These are phyloP conservation scores for Charina bottae DNA, from an alignment of 2,113 vertebrate genomes.

Conservation along the genomic window DNA sequence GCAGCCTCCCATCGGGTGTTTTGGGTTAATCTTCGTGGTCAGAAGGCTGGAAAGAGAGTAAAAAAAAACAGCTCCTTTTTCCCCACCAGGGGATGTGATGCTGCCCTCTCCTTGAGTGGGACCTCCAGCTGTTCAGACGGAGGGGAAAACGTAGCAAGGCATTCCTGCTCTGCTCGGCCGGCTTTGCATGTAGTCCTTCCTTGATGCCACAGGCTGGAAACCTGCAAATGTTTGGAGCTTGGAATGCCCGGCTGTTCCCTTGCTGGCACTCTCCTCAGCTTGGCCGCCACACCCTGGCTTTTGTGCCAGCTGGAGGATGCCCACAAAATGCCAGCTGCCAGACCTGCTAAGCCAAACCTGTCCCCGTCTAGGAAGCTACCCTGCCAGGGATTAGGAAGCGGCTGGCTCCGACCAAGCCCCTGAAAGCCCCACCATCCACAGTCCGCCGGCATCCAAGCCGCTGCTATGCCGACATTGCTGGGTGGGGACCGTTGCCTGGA, in stretches of 20 bases:
- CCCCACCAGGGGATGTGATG: neutral
- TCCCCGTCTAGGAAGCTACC: neutral
- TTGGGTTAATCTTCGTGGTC: no score
- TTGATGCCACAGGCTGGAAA: neutral
- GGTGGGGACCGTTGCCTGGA: slow-evolving; percentile 59
- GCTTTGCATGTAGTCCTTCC: no score
- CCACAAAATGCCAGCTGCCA: neutral
- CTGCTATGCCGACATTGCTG: neutral
- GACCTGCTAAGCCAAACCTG: neutral
- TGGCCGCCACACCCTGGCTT: neutral
- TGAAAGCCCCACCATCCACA: neutral
- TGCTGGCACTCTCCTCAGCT: neutral
- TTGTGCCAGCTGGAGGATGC: neutral
- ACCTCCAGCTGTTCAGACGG: neutral
- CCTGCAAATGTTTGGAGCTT: neutral
- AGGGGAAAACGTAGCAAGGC: neutral
- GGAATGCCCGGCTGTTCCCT: neutral
- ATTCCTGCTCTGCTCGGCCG: no score
- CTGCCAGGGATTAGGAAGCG: neutral
- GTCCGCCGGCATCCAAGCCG: neutral
- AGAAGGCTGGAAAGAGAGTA: no score
- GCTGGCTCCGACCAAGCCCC: neutral
- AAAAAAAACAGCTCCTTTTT: no score
- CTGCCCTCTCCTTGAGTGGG: neutral
- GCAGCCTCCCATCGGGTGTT: no score